These are phyloP conservation scores for Hormaphis cornu DNA, from an alignment of 1,140 invertebrate genomes.

Conservation along the genomic window DNA sequence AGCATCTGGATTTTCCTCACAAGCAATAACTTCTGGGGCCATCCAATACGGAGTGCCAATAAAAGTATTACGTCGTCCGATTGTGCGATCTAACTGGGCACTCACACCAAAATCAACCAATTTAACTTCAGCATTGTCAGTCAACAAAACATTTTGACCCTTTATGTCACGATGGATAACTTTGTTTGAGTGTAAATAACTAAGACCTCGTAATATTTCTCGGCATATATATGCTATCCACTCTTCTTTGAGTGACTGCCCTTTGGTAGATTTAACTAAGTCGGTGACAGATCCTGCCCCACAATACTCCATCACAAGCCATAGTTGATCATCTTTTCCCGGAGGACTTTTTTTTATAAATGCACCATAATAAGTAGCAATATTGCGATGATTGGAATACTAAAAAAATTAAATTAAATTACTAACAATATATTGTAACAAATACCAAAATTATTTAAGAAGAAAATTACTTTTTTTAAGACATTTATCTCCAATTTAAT, in stretches of 20 bases:
- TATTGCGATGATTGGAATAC: slow-evolving; percentile 98
- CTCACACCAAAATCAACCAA: slow-evolving; percentile 99
- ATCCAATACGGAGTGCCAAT: slow-evolving; percentile 99
- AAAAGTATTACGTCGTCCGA: slow-evolving; percentile 96
- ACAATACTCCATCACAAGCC: slow-evolving; percentile 99
- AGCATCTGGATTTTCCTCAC: slow-evolving; percentile 98
- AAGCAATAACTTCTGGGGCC: slow-evolving; percentile 96
- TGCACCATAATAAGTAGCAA: slow-evolving; percentile 99
- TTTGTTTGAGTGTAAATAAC: slow-evolving; percentile 96
- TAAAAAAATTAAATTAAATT: slow-evolving; percentile 43
- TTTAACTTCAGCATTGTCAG: slow-evolving; percentile 99
- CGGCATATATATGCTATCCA: slow-evolving; percentile 99
- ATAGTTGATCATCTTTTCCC: slow-evolving; percentile 98
- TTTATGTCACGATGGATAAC: slow-evolving; percentile 99
- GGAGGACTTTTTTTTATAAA: slow-evolving; percentile 99
- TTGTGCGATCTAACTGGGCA: slow-evolving; percentile 96
- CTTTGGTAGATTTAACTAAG: slow-evolving; percentile 97
- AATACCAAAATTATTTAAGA: slow-evolving; percentile 4
- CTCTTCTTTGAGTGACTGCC: slow-evolving; percentile 95
- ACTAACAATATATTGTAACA: not conserved
- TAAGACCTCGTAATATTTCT: slow-evolving; percentile 91
- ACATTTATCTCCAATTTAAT: slow-evolving; percentile 99
- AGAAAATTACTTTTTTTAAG: slow-evolving; percentile 62
- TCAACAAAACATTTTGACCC: slow-evolving; percentile 98
- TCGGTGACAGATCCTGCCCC: slow-evolving; percentile 97